A percentile compares a stretch with the other conserved stretches of the same genome.
Evolutionary conservation across 2,888 invertebrate species (phyloP).

Genomic region (Ectobius pallidus): DNA sequence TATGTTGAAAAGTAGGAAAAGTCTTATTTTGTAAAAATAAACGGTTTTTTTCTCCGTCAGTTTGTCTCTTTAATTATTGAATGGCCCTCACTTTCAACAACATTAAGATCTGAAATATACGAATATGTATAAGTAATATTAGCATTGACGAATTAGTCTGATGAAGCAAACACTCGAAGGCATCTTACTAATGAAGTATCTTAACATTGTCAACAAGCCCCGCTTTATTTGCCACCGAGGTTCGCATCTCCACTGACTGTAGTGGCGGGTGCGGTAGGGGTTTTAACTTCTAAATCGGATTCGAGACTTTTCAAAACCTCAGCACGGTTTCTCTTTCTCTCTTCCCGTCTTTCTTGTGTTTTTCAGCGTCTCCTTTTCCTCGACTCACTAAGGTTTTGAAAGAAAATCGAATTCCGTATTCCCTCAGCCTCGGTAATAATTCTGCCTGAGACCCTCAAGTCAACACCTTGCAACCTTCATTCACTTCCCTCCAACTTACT

Average conservation of each 20-base stretch:
- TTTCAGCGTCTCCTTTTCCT: not conserved
- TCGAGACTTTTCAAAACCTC: conserved; percentile 21
- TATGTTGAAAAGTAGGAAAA: no score
- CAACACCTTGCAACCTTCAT: not conserved
- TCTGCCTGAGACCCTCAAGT: not conserved
- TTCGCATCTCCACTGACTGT: not conserved
- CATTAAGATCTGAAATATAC: no score
- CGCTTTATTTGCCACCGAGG: not conserved
- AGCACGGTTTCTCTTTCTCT: not conserved
- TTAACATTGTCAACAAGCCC: not conserved
- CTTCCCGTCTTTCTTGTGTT: not conserved
- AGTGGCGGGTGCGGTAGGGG: not conserved
- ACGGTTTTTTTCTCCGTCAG: no score
- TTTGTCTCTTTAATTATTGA: no score
- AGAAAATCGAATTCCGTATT: conserved; percentile 10
- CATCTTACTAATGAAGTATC: no score
- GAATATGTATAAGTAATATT: no score
- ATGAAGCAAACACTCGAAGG: no score
- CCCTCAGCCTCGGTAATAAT: not conserved
- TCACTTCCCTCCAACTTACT: not conserved
- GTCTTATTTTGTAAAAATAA: no score
- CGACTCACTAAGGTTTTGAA: not conserved
- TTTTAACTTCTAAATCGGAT: conserved; percentile 16
- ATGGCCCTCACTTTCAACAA: no score
- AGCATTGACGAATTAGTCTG: no score